Base-by-base conservation (phyloP, 2,113 vertebrate genomes). In the Uria aalge region DNA sequence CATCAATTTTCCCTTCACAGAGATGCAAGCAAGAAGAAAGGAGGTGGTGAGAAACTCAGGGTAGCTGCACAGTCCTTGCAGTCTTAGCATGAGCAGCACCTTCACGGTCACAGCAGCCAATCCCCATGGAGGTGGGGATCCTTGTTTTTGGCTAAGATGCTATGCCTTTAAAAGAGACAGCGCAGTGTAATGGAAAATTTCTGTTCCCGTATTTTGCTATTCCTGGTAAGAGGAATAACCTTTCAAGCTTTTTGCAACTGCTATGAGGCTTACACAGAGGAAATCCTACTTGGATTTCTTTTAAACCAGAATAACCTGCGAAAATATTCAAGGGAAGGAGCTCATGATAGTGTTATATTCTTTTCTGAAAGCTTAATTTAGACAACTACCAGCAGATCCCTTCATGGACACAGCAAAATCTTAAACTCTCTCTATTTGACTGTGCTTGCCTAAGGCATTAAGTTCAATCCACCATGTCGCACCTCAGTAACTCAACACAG, bases 371-470 rank as follows among this genome's bases (percentile, higher is more conserved):
- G 97, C 98, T 98, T 98, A 98, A 98, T 98, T 99, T 98, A 98
- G 97, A 96, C 93, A 98, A 97, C 97, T 95, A 96, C 95, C 94
- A 98, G 98, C 94, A 98, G 98, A 98, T 98, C 95, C 95, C 97
- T 98, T 98, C 98, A 96, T 86, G 94, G 97, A 96, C 96, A 97
- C 96, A 96, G 97, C 96, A 98, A 98, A 98, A 98, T 97, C 98
- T 98, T 98, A 98, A 98, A 98, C 98, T 98, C 97, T 97, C 97
- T 98, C 98, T 98, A 98, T 99, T 98, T 98, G 98, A 98, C 98
- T 98, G 98, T 97, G 97, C 98, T 98, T 98, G 98, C 98, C 98
- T 98, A 97, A 98, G 98, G 99, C 98, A 98, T 98, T 98, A 98
- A 98, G 98, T 98, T 98, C 98, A 98, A 98, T 98, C 98, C 98